phyloP scores from a whole-genome alignment of 2,113 vertebrate species.

The Hippocampus comes region DNA sequence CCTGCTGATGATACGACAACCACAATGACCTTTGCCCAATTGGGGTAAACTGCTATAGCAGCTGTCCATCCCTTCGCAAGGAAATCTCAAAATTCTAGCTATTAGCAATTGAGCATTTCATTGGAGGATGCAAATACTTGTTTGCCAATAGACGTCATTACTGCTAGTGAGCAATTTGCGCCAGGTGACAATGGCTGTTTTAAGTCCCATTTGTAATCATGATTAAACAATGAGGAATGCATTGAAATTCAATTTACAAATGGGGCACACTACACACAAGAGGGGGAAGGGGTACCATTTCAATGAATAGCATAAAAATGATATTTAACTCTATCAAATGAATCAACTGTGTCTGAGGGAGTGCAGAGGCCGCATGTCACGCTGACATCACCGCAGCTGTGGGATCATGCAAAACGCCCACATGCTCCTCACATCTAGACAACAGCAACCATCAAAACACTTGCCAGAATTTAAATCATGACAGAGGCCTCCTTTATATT shows the following conservation, averaged over 20 bases:
- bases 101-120: background rate
- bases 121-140: constrained; percentile 2
- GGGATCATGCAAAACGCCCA: constrained; percentile 54
- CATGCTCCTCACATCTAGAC: constrained; percentile 52
- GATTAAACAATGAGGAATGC: constrained; percentile 9
- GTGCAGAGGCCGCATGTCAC: constrained; percentile 26
- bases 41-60: constrained; percentile 30
- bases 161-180: constrained; percentile 30
- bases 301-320: constrained; percentile 28
- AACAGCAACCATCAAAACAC: constrained; percentile 52
- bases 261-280: background rate
- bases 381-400: constrained; percentile 62
- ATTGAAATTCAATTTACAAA: constrained; percentile 25
- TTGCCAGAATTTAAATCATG: constrained; percentile 45
- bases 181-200: constrained; percentile 20
- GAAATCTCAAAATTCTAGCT: constrained; percentile 3
- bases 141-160: constrained; percentile 44
- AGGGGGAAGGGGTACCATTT: background rate
- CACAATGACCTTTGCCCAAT: constrained; percentile 32
- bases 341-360: constrained; percentile 5
- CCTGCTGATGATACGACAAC: constrained; percentile 16
- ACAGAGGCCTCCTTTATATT: constrained; percentile 26
- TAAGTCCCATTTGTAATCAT: constrained; percentile 35
- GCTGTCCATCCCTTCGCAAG: constrained; percentile 43
- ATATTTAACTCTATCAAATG: constrained; percentile 13